phyloP scores from a whole-genome alignment of 2,113 vertebrate genomes.

The Oncorhynchus kisutch region DNA sequence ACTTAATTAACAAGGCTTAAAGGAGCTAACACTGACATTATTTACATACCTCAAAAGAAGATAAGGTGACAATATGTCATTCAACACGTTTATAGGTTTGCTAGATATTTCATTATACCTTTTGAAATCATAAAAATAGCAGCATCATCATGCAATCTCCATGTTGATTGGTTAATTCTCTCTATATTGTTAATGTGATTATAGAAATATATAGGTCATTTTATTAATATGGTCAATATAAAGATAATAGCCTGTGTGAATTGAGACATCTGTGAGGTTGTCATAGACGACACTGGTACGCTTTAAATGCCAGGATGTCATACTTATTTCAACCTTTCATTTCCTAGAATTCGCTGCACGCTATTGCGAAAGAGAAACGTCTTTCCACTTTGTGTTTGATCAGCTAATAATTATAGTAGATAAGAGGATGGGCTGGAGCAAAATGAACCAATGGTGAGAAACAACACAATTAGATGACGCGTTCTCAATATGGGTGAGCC shows the following conservation, averaged over 20 bases:
- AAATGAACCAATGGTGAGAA: too few relatives aligned
- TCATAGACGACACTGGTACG: not conserved
- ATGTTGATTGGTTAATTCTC: not conserved
- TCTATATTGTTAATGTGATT: not conserved
- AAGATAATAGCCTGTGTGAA: not conserved
- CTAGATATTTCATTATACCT: not conserved
- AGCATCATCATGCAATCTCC: not conserved
- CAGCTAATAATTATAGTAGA: too few relatives aligned
- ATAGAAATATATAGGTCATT: not conserved
- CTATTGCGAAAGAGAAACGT: too few relatives aligned
- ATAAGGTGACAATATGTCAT: not conserved
- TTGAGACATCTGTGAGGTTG: not conserved
- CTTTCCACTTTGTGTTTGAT: too few relatives aligned
- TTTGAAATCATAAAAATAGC: not conserved
- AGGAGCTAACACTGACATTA: slow-evolving; percentile 2
- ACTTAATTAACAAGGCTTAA: not conserved
- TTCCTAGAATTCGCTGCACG: too few relatives aligned
- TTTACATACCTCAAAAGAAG: slow-evolving; percentile 11
- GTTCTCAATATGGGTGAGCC: too few relatives aligned
- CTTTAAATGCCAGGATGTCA: too few relatives aligned
- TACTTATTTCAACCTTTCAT: too few relatives aligned
- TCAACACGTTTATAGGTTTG: not conserved
- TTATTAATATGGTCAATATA: not conserved
- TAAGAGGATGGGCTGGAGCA: too few relatives aligned
- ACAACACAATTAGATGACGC: too few relatives aligned